Evolutionary conservation across 2,888 invertebrate genomes (phyloP), one percentile per base, ranked within the genome.

Genomic region (Papilio protenor): DNA sequence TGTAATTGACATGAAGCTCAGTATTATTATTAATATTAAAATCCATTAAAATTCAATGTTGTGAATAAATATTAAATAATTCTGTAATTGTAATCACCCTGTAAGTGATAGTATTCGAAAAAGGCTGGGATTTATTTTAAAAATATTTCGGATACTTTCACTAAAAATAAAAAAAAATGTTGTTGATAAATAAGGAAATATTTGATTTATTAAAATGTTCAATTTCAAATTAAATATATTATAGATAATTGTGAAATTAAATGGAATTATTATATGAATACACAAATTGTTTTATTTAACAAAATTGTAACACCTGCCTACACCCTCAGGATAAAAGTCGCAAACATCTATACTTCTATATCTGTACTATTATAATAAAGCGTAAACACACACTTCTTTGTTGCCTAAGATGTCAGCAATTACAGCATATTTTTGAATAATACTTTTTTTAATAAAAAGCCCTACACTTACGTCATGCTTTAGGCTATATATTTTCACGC

Each of bases 211-310:
- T 79, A 80, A 81, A 80, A 81, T 82, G 81, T 81, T 83, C 74
- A 66, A 71, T 75, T 52, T 23, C 40, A 79, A 80, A 82, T 81
- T 80, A 84, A 81, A 81, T 82, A 82, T 81, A 80, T 81, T 81
- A 80, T 79, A 77, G 81, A 81, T 81, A 84, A 85, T 86, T 87
- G 82, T 82, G 81, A 85, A 83, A 84, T 80, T 86, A 86, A 87
- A 87, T 82, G 82, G 84, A 84, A 85, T 84, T 81, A 79, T 82
- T 84, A 81, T 87, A 83, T 85, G 83, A 81, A 83, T 73, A 78
- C 74, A 80, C 71, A 72, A 80, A 71, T 77, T 80, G 82, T 82
- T 40, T 40, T 40, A 40, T 40, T 40, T 40, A 40, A 40, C 6
- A 8, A 40, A 40, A 40, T 8, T 40, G 40, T 40, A 8, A 40